Evolutionary conservation across 2,113 vertebrate species (phyloP), one percentile per base, ranked within the genome.

Genomic region (Chaetura pelagica): DNA sequence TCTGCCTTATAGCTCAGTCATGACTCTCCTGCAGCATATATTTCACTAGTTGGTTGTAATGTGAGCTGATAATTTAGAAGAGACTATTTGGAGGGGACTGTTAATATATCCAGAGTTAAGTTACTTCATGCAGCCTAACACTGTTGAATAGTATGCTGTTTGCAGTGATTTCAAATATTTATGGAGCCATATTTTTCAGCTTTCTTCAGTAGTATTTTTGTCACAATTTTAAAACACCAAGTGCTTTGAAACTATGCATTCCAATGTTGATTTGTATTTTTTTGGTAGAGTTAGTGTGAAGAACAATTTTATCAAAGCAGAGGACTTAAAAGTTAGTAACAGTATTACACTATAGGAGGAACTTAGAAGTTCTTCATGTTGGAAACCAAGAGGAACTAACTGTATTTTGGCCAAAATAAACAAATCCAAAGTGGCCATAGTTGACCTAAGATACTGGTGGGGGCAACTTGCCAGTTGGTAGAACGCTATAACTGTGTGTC

Each of bases 341-440:
- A 42, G 29, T 82, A 61, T 63, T 79, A 27, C 14, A 27, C 27
- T n/a, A 18, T 29, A 10, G 62, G 49, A 68, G 52, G 63, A 87
- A 75, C 48, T 42, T 73, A 71, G 64, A 64, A 58, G 34, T 80
- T 94, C 67, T 69, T 92, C 57, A 68, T 2, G 0, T 16, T 83
- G 34, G 74, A 76, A 88, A 66, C 9, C 4, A 49, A 62, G 88
- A 84, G 57, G 17, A 84, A 5, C 44, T 90, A 84, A 5, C 44
- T 90, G 29, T 44, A 9, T 75, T 83, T 82, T 72, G 38, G 29
- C 75, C 49, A 73, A 64, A 86, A 69, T 52, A 89, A 87, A 67
- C 32, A 79, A 79, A 76, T 69, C 27, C 32, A 55, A 29, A 42
- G 29, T 72, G 57, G 16, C 52, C 82, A 8, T 58, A 44, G 55